Base-by-base conservation (phyloP, 2,888 invertebrate genomes). In the Chalcosyrphus nemorum region DNA sequence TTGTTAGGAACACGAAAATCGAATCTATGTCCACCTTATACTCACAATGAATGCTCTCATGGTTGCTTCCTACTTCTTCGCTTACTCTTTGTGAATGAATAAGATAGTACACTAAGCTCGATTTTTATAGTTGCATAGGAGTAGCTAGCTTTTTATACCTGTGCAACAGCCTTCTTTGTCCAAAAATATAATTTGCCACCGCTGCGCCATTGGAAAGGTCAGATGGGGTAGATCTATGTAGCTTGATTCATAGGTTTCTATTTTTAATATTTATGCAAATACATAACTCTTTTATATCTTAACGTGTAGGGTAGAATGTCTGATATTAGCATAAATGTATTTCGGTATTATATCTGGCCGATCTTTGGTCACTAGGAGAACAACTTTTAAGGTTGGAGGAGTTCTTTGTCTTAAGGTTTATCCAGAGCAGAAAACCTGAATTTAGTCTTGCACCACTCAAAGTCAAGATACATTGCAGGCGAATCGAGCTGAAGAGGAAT, bases 21-120 rank as follows among this genome's bases (percentile, higher is more conserved):
- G 21, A 52, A n/a, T 13, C 11, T 9, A 32, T n/a, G n/a, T n/a
- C 1, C 13, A 24, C 11, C 9, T 15, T 50, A 35, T 57, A 82
- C 82, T 82, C 50, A 82, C 82, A 63, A 82, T 78, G 56, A 82
- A 82, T 68, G 63, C 56, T 68, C 72, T 35, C 82, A 82, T 82
- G 56, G 24, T 71, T 59, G 43, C 65, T 71, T 81, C 81, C 21
- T 61, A 50, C 72, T 50, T 61, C 47, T 15, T 61, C 54, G 77
- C 52, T 63, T 61, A 41, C 50, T 72, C 41, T 17, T 41, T 32
- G 19, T n/a, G 61, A 72, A 66, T 72, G 32, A 72, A 52, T 47
- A 61, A 65, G 24, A 43, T 65, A 9, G 24, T 50, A 47, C 41
- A 38, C 47, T 11, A 7, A 24, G 7, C 59, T 4, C 27, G 61